Evolutionary conservation across 2,797 vertebrate genomes (phyloP).

Genomic region (Eulemur albifrons): DNA sequence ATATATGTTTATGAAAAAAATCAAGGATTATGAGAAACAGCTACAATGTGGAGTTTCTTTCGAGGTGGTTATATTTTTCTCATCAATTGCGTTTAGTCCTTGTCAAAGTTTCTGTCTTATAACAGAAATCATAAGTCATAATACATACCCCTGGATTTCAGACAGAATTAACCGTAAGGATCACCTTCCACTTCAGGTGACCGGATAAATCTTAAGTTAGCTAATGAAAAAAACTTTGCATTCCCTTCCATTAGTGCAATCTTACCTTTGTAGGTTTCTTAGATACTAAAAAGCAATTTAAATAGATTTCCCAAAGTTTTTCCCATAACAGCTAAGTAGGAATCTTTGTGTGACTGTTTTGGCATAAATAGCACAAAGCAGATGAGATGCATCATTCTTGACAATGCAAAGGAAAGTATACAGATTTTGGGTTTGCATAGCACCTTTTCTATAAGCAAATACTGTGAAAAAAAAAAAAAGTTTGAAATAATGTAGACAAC

Average conservation of each 20-base stretch:
- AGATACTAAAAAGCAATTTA: background rate
- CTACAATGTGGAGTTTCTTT: background rate
- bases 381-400: background rate
- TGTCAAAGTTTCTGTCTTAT: background rate
- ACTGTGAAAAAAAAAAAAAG: background rate
- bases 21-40: background rate
- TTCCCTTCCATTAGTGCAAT: background rate
- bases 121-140: slow-evolving; percentile 1
- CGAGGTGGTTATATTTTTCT: background rate
- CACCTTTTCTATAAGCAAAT: background rate
- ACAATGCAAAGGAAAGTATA: background rate
- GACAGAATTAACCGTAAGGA: background rate
- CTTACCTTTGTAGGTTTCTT: background rate
- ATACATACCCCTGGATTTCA: background rate
- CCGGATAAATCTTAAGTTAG: background rate
- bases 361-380: background rate
- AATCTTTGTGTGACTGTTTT: background rate
- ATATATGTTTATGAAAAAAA: background rate
- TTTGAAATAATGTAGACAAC: background rate
- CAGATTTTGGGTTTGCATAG: background rate
- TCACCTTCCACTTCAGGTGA: background rate
- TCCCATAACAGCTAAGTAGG: background rate
- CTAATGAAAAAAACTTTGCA: background rate
- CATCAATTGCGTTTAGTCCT: background rate
- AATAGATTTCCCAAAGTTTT: background rate